Evolutionary conservation across 2,797 vertebrate species (phyloP), one percentile per base, ranked within the genome.

Genomic region (Hyperoplus lanceolatus): DNA sequence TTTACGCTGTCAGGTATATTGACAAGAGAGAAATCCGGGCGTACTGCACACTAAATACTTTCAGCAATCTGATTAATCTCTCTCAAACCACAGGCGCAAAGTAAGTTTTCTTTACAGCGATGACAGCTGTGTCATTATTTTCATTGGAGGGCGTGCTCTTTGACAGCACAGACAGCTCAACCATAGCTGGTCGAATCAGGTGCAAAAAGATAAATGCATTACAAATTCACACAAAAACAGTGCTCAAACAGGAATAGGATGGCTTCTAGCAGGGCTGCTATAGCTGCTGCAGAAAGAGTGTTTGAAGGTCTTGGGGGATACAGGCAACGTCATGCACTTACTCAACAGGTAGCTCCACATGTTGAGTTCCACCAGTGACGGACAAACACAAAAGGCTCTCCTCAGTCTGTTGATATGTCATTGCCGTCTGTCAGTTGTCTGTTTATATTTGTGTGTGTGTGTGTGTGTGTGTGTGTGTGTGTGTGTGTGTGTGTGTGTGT

Each of bases 61-160:
- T 87, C 48, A 70, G 2, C 71, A 53, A 63, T 83, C 53, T 77
- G 64, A 79, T 84, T 59, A 75, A 80, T 86, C 53, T 74, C 39
- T 72, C 58, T 73, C 38, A 66, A 69, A 70, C 73, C 60, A 12
- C 84, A 81, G 51, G 75, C 78, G 43, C 58, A 69, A 80, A 73
- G 57, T 42, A 36, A 56, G 70, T 15, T 70, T 72, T 51, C 79
- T 60, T 71, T 72, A 49, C 75, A 62, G 75, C 21, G 39, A 49
- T 87, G 83, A 82, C 88, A 89, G 85, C 86, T 85, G 90, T 70
- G 87, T 79, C 72, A 62, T 81, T 89, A 71, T 89, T 88, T 77
- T 76, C 14, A 51, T 64, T 93, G 82, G 80, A 83, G 14, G 51
- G 6, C 13, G 10, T 15, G 57, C 70, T 50, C 65, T 62, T 76